Conservation (phyloP, 2,113 vertebrate genomes). For the Myrmophylax atrothorax region DNA sequence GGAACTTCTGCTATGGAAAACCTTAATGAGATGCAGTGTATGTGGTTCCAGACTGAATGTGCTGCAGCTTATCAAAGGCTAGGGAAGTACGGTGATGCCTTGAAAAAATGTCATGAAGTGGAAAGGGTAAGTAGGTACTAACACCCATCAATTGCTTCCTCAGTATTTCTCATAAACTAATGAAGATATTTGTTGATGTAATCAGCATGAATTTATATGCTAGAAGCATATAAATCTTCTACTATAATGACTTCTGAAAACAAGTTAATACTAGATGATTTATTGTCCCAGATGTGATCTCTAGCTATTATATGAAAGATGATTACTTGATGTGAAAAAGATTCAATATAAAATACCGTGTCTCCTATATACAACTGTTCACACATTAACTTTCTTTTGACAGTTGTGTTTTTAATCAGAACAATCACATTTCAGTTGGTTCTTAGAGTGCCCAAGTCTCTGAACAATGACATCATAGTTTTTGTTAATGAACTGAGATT, state of each 20-base stretch:
- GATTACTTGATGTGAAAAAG: neutral
- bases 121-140: constrained; percentile 75
- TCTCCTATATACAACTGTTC: neutral
- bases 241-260: neutral
- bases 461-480: neutral
- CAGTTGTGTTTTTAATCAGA: neutral
- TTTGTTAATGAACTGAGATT: neutral
- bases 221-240: neutral
- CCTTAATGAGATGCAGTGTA: constrained; percentile 82
- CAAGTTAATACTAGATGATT: neutral
- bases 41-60: constrained; percentile 84
- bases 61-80: constrained; percentile 76
- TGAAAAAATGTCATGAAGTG: constrained; percentile 81
- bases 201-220: neutral
- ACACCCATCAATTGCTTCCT: neutral
- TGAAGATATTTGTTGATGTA: neutral
- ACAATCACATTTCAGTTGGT: neutral
- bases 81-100: constrained; percentile 76
- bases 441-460: neutral
- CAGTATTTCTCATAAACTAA: neutral
- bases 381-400: neutral
- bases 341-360: fast-evolving
- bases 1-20: constrained; percentile 81
- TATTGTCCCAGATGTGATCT: neutral
- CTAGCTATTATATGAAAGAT: neutral